Evolutionary conservation across 2,113 vertebrate genomes (phyloP), one percentile per base, ranked within the genome.

Genomic region (Prunella himalayana): DNA sequence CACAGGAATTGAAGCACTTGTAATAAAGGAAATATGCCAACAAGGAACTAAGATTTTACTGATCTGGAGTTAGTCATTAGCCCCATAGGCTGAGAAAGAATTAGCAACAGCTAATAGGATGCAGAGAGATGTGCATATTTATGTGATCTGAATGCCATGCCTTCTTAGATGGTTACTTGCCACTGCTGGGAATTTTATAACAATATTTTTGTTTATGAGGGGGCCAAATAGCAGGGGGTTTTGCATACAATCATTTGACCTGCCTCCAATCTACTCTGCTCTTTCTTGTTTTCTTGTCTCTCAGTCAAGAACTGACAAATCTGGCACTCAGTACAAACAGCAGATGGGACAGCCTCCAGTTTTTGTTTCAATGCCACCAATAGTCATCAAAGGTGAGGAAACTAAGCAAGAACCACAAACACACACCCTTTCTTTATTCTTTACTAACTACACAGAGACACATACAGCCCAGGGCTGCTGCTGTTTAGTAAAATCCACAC

Each of bases 21-120:
- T 82, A 94, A 89, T 73, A 91, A 93, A 95, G 92, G 82, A 94
- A 94, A 90, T 70, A 66, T 73, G 91, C 85, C 94, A 93, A 90
- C 45, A 70, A 64, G 84, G 82, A 95, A 86, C 84, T 77, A 61
- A 87, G 87, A 87, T 94, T 95, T 94, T 87, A 76, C 73, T 91
- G 73, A 95, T 94, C 70, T 64, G 53, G 66, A 80, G 47, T 82
- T 79, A 94, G 82, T 88, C 81, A 93, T 93, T 90, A 81, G 79
- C 44, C 83, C 69, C 72, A 84, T 59, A 88, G 76, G 80, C 76
- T 92, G 94, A 91, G 91, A 92, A 88, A 81, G 72, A 92, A 78
- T 81, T 88, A 96, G 56, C 44, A 93, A n/a, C 33, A 75, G n/a
- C 77, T 80, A 85, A 69, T 80, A 66, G 63, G 66, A 76, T 90